A percentile compares a stretch with the other conserved stretches of the same genome.
These are phyloP conservation scores for Erpornis zantholeuca DNA, from an alignment of 2,113 vertebrate species.

Conservation along the genomic window DNA sequence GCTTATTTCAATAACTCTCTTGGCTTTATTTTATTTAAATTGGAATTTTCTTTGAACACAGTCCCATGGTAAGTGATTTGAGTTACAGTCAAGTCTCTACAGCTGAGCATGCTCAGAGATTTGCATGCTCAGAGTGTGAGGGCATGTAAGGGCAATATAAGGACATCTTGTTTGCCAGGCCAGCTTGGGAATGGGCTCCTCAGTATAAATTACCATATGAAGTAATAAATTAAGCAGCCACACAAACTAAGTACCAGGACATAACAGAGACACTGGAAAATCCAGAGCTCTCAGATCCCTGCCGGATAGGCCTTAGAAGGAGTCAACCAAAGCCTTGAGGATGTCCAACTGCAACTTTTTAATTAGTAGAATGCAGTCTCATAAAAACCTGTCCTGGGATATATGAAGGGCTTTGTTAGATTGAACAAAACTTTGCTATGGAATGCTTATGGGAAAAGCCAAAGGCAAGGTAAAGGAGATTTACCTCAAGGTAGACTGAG, in stretches of 20 bases:
- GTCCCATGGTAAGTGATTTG: neutral
- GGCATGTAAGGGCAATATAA: neutral
- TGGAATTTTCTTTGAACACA: neutral
- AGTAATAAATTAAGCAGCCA: neutral
- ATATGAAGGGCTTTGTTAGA: neutral
- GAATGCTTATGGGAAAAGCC: neutral
- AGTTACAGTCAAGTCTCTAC: neutral
- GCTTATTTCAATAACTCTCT: neutral
- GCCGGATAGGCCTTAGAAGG: neutral
- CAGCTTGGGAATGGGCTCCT: neutral
- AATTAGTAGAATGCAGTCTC: neutral
- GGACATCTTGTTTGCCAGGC: neutral
- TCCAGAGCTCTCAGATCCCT: neutral
- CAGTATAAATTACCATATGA: neutral
- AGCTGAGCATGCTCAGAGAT: neutral
- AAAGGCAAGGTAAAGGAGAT: neutral
- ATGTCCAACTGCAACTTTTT: neutral
- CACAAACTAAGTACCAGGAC: neutral
- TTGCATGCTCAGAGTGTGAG: neutral
- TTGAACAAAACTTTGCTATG: neutral
- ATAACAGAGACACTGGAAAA: neutral
- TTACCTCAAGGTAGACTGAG: neutral
- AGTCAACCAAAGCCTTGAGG: neutral
- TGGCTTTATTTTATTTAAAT: neutral
- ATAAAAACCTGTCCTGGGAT: neutral